A percentile compares a stretch with the other conserved stretches of the same genome.
phyloP scores from a whole-genome alignment of 2,113 vertebrate genomes.

The Coptodon bakossiorum region DNA sequence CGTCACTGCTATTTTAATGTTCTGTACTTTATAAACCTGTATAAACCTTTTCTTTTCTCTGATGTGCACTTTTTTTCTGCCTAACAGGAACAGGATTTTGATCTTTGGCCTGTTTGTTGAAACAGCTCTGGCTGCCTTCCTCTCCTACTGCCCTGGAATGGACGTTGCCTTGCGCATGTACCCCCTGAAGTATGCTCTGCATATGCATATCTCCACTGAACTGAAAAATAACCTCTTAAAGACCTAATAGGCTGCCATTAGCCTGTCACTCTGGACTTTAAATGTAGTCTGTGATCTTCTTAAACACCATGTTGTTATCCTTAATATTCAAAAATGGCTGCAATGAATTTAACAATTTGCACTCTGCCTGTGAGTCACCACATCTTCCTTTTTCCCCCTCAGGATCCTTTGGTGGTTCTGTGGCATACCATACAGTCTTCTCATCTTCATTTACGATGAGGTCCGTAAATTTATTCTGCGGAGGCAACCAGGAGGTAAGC shows the following conservation, averaged over 20 bases:
- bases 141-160: slow-evolving; percentile 79
- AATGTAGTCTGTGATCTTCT: slow-evolving; percentile 42
- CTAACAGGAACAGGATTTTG: slow-evolving; percentile 71
- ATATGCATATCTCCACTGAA: slow-evolving; percentile 27
- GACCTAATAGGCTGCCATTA: slow-evolving; percentile 37
- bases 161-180: slow-evolving; percentile 77
- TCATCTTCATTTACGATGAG: slow-evolving; percentile 80
- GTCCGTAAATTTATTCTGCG: slow-evolving; percentile 75
- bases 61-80: neutral
- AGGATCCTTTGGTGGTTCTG: slow-evolving; percentile 77
- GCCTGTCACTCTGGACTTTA: slow-evolving; percentile 19
- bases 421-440: slow-evolving; percentile 73
- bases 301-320: slow-evolving; percentile 28
- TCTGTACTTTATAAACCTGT: neutral
- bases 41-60: neutral
- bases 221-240: slow-evolving; percentile 43
- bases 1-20: neutral
- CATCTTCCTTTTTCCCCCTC: neutral
- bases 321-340: slow-evolving; percentile 33
- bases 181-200: slow-evolving; percentile 68
- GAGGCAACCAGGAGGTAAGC: slow-evolving; percentile 72
- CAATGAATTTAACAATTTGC: slow-evolving; percentile 23
- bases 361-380: neutral
- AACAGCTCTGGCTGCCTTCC: slow-evolving; percentile 74
- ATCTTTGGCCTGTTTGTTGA: slow-evolving; percentile 77